These are phyloP conservation scores for Lophotis ruficrista DNA, from an alignment of 2,113 vertebrate species.

Conservation along the genomic window DNA sequence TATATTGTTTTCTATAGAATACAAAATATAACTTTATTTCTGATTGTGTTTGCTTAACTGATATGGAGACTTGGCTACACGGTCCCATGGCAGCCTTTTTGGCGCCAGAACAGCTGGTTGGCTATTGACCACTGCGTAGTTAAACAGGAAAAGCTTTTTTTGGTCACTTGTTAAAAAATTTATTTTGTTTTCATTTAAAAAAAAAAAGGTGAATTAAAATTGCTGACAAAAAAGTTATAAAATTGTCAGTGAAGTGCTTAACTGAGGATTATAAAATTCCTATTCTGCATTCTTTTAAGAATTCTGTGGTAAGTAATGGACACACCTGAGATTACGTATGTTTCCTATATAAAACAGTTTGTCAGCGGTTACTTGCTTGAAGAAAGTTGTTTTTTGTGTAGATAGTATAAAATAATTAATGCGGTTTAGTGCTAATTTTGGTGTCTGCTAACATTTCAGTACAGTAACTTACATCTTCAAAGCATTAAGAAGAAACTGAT, in stretches of 20 bases:
- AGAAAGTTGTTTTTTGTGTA: neutral
- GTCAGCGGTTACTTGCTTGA: neutral
- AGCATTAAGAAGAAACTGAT: neutral
- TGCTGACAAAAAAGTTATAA: neutral
- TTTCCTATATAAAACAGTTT: neutral
- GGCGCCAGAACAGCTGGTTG: neutral
- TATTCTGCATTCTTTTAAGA: neutral
- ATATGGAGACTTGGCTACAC: rapidly evolving
- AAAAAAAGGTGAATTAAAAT: neutral
- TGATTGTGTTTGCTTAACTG: neutral
- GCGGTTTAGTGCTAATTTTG: slow-evolving; percentile 23
- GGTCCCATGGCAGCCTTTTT: neutral
- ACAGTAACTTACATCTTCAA: neutral
- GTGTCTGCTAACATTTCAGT: neutral
- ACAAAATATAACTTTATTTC: neutral
- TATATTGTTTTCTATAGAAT: neutral
- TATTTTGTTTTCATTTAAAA: neutral
- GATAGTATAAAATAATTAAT: slow-evolving; percentile 19
- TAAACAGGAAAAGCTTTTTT: neutral
- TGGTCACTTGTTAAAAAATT: neutral
- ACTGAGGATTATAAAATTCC: neutral
- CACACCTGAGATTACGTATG: rapidly evolving
- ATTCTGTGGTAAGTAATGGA: neutral
- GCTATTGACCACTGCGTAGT: neutral
- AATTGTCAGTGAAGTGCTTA: neutral